phyloP scores from a whole-genome alignment of 2,888 invertebrate species.

The Ernsta delagoae region DNA sequence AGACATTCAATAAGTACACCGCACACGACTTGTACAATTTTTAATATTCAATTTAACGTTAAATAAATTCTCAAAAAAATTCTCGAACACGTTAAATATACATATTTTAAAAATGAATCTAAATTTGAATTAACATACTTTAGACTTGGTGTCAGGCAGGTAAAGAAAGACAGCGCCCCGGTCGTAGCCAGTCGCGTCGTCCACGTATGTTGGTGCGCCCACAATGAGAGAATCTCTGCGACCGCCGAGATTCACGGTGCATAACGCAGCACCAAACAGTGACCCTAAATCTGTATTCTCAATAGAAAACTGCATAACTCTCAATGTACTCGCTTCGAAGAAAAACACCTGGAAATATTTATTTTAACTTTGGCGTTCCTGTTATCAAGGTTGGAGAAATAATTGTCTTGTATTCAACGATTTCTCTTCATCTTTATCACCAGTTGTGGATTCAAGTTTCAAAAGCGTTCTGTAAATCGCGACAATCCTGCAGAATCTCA shows the following conservation, averaged over 20 bases:
- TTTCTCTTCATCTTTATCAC: no score
- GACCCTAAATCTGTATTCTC: conserved; percentile 67
- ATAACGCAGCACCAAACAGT: conserved; percentile 85
- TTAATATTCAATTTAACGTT: no score
- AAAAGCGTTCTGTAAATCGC: no score
- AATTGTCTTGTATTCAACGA: no score
- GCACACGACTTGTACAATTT: no score
- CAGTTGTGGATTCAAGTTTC: no score
- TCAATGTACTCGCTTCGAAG: not conserved
- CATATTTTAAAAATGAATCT: no score
- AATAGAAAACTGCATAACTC: not conserved
- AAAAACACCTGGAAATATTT: not conserved
- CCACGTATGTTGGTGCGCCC: conserved; percentile 82
- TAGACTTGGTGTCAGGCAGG: not conserved
- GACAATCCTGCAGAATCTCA: no score
- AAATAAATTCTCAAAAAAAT: no score
- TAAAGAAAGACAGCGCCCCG: conserved; percentile 80
- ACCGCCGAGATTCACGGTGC: conserved; percentile 67
- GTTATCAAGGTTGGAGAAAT: no score
- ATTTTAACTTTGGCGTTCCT: not conserved
- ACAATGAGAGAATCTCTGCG: conserved; percentile 82
- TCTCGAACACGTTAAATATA: no score
- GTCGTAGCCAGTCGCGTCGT: conserved; percentile 54
- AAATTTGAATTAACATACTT: not conserved
- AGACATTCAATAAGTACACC: no score